A percentile compares a stretch with the other conserved stretches of the same genome.
Evolutionary conservation across 2,888 invertebrate species (phyloP).

Genomic region (Trimorus sp.): DNA sequence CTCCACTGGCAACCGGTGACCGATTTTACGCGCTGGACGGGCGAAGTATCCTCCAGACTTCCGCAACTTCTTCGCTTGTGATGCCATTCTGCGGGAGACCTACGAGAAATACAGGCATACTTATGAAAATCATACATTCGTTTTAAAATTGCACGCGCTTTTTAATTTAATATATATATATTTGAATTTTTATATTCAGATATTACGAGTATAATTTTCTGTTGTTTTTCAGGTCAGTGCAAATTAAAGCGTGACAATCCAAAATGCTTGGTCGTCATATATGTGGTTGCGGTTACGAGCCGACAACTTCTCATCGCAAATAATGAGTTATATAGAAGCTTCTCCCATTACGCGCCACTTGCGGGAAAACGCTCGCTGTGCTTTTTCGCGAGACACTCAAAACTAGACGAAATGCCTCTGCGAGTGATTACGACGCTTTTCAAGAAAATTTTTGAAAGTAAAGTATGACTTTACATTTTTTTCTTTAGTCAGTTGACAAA

Average conservation of each 20-base stretch:
- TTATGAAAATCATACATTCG: no score
- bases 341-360: slow-evolving; percentile 60
- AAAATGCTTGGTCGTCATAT: slow-evolving; percentile 30
- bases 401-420: slow-evolving; percentile 52
- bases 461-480: slow-evolving; percentile 53
- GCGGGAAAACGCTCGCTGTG: slow-evolving; percentile 30
- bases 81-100: slow-evolving; percentile 12
- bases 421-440: slow-evolving; percentile 57
- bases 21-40: not conserved
- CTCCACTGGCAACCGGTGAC: not conserved
- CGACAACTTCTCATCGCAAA: slow-evolving; percentile 50
- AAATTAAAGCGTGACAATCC: slow-evolving; percentile 31
- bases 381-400: slow-evolving; percentile 56
- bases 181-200: no score
- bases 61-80: slow-evolving; percentile 10
- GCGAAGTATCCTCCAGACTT: not conserved
- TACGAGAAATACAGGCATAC: no score
- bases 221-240: slow-evolving; percentile 66
- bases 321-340: slow-evolving; percentile 58
- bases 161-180: no score
- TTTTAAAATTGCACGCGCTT: no score
- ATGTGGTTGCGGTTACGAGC: slow-evolving; percentile 22
- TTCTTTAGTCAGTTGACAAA: slow-evolving; percentile 48
- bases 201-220: no score
- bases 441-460: slow-evolving; percentile 53